Percentiles rank a stretch among this genome's conserved stretches.
These are phyloP conservation scores for Pipistrellus pipistrellus DNA, from an alignment of 2,797 vertebrate genomes.

Conservation along the genomic window DNA sequence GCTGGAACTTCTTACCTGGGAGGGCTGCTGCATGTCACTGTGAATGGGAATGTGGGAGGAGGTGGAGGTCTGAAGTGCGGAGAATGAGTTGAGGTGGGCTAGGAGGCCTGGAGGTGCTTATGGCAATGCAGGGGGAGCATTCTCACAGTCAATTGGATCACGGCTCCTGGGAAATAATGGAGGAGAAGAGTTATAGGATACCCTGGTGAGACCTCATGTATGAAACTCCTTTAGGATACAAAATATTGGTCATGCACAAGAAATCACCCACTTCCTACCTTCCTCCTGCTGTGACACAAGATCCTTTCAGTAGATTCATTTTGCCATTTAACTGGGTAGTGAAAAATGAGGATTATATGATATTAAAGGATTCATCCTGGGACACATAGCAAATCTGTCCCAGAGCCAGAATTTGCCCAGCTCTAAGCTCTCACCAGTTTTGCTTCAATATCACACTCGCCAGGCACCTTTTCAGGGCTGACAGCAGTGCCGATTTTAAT, in stretches of 20 bases:
- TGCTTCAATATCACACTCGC: background rate
- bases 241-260: background rate
- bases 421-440: background rate
- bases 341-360: background rate
- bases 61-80: background rate
- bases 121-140: background rate
- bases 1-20: background rate
- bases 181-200: background rate
- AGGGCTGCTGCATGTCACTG: background rate
- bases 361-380: background rate
- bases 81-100: background rate
- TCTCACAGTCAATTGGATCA: background rate
- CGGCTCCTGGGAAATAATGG: background rate
- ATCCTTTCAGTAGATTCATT: conserved; percentile 5
- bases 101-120: background rate
- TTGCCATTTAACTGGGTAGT: background rate
- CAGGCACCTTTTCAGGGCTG: background rate
- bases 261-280: background rate
- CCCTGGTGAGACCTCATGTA: background rate
- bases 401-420: background rate
- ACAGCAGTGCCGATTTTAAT: background rate
- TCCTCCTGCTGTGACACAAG: background rate
- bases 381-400: background rate
- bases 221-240: conserved; percentile 30
- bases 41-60: background rate